Evolutionary conservation across 2,113 vertebrate species (phyloP).

Genomic region (Phoenicopterus ruber): DNA sequence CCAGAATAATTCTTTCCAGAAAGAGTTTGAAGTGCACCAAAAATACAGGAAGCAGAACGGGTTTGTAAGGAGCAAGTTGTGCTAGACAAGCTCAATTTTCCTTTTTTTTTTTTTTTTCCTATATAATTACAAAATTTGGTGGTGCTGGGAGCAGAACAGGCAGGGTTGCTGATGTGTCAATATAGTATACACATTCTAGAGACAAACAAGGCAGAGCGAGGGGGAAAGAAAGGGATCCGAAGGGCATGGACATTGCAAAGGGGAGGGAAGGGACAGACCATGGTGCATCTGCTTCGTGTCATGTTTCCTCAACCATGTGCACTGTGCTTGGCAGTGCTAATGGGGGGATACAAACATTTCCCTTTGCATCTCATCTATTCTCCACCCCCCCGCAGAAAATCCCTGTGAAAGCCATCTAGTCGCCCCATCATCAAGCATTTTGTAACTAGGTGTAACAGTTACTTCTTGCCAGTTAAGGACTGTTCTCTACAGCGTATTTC

Average conservation of each 20-base stretch:
- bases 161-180: background rate
- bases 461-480: background rate
- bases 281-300: background rate
- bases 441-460: background rate
- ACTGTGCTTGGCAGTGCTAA: background rate
- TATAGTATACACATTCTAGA: background rate
- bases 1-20: background rate
- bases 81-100: background rate
- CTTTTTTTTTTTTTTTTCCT: background rate
- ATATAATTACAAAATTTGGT: background rate
- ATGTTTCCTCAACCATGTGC: background rate
- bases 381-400: background rate
- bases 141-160: background rate
- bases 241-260: background rate
- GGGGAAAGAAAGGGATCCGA: accelerated
- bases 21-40: background rate
- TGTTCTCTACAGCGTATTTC: background rate
- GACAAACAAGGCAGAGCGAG: accelerated
- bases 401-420: background rate
- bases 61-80: background rate
- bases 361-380: background rate
- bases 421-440: background rate
- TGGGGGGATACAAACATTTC: background rate
- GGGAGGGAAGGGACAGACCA: background rate
- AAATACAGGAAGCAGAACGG: background rate